Conservation (phyloP, 1,140 invertebrate genomes). For the Leptopilina clavipes region DNA sequence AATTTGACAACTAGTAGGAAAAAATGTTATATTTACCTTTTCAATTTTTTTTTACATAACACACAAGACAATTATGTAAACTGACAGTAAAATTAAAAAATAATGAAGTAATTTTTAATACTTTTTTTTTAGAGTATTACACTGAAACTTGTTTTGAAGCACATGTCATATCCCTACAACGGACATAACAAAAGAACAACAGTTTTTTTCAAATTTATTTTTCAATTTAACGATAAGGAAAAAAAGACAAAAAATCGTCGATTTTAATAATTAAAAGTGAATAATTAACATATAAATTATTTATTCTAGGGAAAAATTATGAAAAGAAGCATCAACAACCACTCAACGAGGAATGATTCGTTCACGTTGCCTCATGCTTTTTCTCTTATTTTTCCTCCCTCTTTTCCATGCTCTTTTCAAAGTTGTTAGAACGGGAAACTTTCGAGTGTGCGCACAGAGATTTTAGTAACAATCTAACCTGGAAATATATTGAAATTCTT, state of each 20-base stretch:
- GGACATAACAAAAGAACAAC: no score
- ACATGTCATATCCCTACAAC: neutral
- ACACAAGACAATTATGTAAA: neutral
- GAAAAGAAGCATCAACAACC: neutral
- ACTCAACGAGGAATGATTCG: neutral
- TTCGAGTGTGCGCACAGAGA: neutral
- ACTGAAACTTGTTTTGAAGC: neutral
- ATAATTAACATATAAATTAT: neutral
- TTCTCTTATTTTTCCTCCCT: conserved; percentile 5
- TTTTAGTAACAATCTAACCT: neutral
- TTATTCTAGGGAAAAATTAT: neutral
- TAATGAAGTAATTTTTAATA: neutral
- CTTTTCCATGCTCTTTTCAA: neutral
- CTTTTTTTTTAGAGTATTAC: neutral
- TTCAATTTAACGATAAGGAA: neutral
- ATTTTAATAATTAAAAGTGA: neutral
- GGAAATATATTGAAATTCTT: neutral
- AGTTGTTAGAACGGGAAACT: neutral
- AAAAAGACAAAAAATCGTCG: neutral
- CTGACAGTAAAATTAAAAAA: neutral
- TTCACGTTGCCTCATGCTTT: neutral
- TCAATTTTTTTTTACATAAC: neutral
- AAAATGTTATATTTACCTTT: conserved; percentile 3
- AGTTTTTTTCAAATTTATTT: no score
- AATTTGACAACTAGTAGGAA: neutral